These are phyloP conservation scores for Eudasyphora cyanicolor DNA, from an alignment of 2,888 invertebrate genomes.

Conservation along the genomic window DNA sequence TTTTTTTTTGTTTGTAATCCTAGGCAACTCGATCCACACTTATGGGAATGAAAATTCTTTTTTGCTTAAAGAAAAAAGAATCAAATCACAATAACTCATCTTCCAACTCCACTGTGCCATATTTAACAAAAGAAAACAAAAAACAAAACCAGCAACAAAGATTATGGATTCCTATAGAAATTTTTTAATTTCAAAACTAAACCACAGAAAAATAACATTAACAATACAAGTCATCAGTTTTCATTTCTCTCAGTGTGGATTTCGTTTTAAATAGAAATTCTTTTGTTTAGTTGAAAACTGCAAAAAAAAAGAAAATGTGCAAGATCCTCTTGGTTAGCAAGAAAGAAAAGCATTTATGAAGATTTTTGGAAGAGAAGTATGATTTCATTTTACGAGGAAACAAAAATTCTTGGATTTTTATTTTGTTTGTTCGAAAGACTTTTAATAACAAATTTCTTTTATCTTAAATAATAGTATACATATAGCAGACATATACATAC, in stretches of 20 bases:
- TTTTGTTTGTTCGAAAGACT: no score
- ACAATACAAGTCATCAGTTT: not conserved
- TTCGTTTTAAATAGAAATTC: not conserved
- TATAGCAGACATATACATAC: not conserved
- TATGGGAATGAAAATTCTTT: conserved; percentile 34
- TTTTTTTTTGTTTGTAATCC: conserved; percentile 18
- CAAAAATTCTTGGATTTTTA: no score
- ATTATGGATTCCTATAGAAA: conserved; percentile 58
- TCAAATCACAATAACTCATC: conserved; percentile 27
- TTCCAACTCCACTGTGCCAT: conserved; percentile 64
- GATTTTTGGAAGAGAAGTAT: not conserved
- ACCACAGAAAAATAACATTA: not conserved
- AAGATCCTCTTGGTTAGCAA: not conserved
- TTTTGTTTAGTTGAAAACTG: conserved; percentile 38
- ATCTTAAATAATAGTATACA: no score
- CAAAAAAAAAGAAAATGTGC: no score
- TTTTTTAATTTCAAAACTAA: conserved; percentile 57
- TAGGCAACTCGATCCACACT: conserved; percentile 32
- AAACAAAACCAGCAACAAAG: conserved; percentile 23
- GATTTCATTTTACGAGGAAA: not conserved
- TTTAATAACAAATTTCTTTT: no score
- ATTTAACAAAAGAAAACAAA: conserved; percentile 42
- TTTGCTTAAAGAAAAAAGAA: conserved; percentile 18
- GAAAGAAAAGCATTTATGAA: not conserved
- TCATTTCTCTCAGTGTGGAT: conserved; percentile 48